These are phyloP conservation scores for sheep (Ovis aries) DNA, from an alignment of 2,113 vertebrate species.

Conservation along the genomic window ARS-UI_Ramb_v3.0 NC_056072.1:9476001-9476500, in stretches of 20 bases:
- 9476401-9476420: not conserved
- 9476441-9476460: not conserved
- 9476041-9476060: not conserved
- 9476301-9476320: not conserved
- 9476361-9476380: not conserved
- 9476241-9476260: not conserved
- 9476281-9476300: not conserved
- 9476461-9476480: not conserved
- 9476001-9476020: not conserved
- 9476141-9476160: not conserved
- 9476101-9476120: not conserved
- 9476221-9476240: slow-evolving; percentile 17
- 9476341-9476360: not conserved
- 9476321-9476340: not conserved
- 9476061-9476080: not conserved
- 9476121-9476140: not conserved
- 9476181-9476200: not conserved
- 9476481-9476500: not conserved
- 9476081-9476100: not conserved
- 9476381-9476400: not conserved
- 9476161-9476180: not conserved
- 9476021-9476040: not conserved
- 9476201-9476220: slow-evolving; percentile 18
- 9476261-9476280: not conserved
- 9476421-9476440: not conserved